Conservation (phyloP, 2,888 invertebrate species). For the Nomada lathburiana region DNA sequence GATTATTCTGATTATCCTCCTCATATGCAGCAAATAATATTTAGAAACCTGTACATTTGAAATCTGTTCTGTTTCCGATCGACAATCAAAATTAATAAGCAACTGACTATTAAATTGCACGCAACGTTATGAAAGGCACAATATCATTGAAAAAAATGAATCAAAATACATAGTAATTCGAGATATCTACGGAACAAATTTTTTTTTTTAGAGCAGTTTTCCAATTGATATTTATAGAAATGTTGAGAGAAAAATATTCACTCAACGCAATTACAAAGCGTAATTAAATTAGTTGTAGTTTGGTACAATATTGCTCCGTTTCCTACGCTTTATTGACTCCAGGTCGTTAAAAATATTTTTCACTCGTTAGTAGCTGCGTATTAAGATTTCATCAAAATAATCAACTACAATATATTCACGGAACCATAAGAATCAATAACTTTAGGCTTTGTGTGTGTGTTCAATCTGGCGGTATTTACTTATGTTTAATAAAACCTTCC, state of each 20-base stretch:
- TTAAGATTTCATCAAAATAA: slow-evolving; percentile 3
- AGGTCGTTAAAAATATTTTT: slow-evolving; percentile 26
- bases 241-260: not conserved
- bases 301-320: slow-evolving; percentile 11
- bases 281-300: not conserved
- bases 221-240: not conserved
- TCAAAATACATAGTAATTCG: not conserved
- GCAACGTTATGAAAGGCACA: slow-evolving; percentile 42
- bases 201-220: not conserved
- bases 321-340: slow-evolving; percentile 29
- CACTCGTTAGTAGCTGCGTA: not conserved
- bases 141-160: slow-evolving; percentile 35
- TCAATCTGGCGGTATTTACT: slow-evolving; percentile 55
- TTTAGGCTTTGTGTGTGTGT: slow-evolving; percentile 51
- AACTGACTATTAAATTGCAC: slow-evolving; percentile 42
- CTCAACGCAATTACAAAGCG: slow-evolving; percentile 1
- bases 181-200: slow-evolving; percentile 10
- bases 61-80: slow-evolving; percentile 19
- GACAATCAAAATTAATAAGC: slow-evolving; percentile 41
- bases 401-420: not conserved
- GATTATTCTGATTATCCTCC: not conserved
- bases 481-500: too few species aligned
- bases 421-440: slow-evolving; percentile 21
- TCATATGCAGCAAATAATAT: slow-evolving; percentile 34
- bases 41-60: slow-evolving; percentile 20